Evolutionary conservation across 2,888 invertebrate species (phyloP), one percentile per base, ranked within the genome.

Genomic region (Gymnoscelis rufifasciata): DNA sequence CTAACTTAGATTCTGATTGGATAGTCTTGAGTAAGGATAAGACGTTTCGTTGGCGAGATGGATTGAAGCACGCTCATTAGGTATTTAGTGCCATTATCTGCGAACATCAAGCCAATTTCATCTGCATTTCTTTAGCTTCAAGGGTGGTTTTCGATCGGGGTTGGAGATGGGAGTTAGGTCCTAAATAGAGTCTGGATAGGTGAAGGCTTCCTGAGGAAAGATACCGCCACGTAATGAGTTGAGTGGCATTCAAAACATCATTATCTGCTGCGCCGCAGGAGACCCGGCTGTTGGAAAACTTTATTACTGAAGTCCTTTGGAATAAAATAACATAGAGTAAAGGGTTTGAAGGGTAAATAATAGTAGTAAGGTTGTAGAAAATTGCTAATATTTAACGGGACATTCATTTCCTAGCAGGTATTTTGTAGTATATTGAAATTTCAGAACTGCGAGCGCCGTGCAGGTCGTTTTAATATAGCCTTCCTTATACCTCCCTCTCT

Each of bases 241-340:
- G 83, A 82, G 82, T 78, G 77, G 76, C 74, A 78, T 83, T 83
- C 79, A 80, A 78, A 82, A 79, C 78, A 70, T 83, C 78, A 74
- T 83, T 83, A 83, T 82, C 78, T 76, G 66, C 68, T 74, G 66
- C 68, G 59, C 66, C 62, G 56, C 69, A 69, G 68, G 67, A 76
- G 59, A 64, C 38, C 37, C 30, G 48, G 63, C 58, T 11, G 11
- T 29, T 26, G 23, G 47, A 33, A 35, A 51, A 31, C 37, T 48
- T 43, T 49, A 50, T 35, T 47, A 23, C 27, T 10, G 23, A 33
- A 45, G 41, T 45, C 30, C 31, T 33, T 23, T 29, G 11, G 37
- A 43, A 19, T 38, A 7, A 35, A 33, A 44, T 28, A 47, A 29
- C 15, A 7, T 41, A 37, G 30, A 13, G n/a, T 4, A 1, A 31